phyloP scores from a whole-genome alignment of 2,888 invertebrate species.

The Anaspis maculata region DNA sequence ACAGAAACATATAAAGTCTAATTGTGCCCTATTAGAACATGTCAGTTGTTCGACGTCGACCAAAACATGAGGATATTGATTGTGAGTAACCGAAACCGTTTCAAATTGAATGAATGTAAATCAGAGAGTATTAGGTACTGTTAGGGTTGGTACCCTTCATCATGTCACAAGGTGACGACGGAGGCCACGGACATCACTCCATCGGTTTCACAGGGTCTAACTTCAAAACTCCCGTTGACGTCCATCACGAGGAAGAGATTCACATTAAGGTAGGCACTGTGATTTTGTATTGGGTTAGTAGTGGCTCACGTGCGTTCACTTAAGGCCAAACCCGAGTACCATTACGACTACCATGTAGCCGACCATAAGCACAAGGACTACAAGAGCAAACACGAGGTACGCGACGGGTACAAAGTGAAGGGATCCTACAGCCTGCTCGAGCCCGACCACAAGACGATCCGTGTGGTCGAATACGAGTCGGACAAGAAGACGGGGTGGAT shows the following conservation, averaged over 20 bases:
- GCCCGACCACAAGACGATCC: slow-evolving; percentile 35
- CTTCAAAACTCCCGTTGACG: slow-evolving; percentile 29
- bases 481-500: slow-evolving; percentile 36
- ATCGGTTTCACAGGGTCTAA: slow-evolving; percentile 26
- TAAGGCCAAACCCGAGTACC: slow-evolving; percentile 35
- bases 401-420: slow-evolving; percentile 37
- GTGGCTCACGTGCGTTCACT: not conserved
- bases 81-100: slow-evolving; percentile 12
- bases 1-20: slow-evolving; percentile 25
- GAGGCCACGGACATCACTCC: slow-evolving; percentile 7
- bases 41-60: slow-evolving; percentile 20
- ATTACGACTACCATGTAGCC: slow-evolving; percentile 34
- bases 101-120: slow-evolving; percentile 18
- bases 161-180: slow-evolving; percentile 4
- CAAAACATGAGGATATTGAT: slow-evolving; percentile 14
- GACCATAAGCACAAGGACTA: slow-evolving; percentile 33
- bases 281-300: not conserved
- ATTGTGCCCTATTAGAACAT: slow-evolving; percentile 6
- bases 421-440: slow-evolving; percentile 35
- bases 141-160: slow-evolving; percentile 5
- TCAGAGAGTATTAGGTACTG: slow-evolving; percentile 10
- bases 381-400: slow-evolving; percentile 35
- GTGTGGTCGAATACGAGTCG: slow-evolving; percentile 33
- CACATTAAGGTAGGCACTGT: slow-evolving; percentile 27
- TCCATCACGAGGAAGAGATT: slow-evolving; percentile 29